phyloP scores from a whole-genome alignment of 1,140 invertebrate genomes.

The Brachionus calyciflorus region DNA sequence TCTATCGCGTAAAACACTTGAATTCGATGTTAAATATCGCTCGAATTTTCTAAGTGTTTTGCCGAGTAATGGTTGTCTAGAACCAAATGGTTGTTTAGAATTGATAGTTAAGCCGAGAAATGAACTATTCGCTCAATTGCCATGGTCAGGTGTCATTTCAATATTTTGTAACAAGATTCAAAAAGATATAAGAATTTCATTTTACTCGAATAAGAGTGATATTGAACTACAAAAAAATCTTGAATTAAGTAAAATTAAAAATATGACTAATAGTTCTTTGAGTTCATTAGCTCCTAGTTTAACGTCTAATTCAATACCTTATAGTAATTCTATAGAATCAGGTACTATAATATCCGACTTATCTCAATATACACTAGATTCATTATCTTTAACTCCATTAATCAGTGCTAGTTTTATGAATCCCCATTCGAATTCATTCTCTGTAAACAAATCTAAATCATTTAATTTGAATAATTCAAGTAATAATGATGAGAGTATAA shows the following conservation, averaged over 20 bases:
- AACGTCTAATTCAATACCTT: background rate
- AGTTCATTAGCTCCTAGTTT: background rate
- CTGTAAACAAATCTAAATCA: background rate
- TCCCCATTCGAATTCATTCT: slow-evolving; percentile 10
- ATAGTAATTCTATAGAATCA: background rate
- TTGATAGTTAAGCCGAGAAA: background rate
- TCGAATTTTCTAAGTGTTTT: slow-evolving; percentile 18
- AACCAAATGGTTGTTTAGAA: background rate
- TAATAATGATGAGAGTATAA: background rate
- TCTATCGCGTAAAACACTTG: background rate
- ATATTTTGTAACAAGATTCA: slow-evolving; percentile 37
- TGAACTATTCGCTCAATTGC: background rate
- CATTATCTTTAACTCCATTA: slow-evolving; percentile 32
- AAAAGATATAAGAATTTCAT: background rate
- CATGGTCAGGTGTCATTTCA: slow-evolving; percentile 10
- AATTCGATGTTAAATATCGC: slow-evolving; percentile 1
- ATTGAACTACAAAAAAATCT: background rate
- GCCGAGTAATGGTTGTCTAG: slow-evolving; percentile 14
- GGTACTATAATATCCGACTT: background rate
- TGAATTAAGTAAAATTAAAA: background rate
- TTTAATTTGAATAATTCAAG: background rate
- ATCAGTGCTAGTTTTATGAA: slow-evolving; percentile 39
- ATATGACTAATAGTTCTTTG: slow-evolving; percentile 35
- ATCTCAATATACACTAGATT: slow-evolving; percentile 20
- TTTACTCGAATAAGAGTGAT: too few species aligned